A percentile compares a stretch with the other conserved stretches of the same genome.
Evolutionary conservation across 2,888 invertebrate genomes (phyloP).

Genomic region (Tryphoninae sp.): DNA sequence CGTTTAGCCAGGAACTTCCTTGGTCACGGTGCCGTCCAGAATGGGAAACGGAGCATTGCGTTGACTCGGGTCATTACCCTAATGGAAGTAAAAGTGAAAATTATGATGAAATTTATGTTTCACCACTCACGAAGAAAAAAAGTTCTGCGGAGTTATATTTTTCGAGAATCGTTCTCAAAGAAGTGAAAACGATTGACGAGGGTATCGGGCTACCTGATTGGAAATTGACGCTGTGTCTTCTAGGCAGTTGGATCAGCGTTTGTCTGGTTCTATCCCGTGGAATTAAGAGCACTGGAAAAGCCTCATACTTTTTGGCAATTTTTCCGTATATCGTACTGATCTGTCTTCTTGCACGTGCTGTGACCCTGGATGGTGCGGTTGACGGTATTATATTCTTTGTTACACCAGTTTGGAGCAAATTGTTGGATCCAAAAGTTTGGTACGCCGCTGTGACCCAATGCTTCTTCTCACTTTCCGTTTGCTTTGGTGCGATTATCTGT

Average conservation of each 20-base stretch:
- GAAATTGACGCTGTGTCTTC: slow-evolving; percentile 82
- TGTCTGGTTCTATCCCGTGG: slow-evolving; percentile 83
- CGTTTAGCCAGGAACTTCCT: slow-evolving; percentile 80
- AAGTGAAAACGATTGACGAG: slow-evolving; percentile 81
- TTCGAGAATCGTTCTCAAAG: slow-evolving; percentile 82
- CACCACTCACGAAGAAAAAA: slow-evolving; percentile 61
- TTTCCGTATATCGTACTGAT: slow-evolving; percentile 86
- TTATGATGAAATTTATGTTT: slow-evolving; percentile 10
- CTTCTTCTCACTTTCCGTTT: slow-evolving; percentile 85
- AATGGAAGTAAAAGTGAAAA: slow-evolving; percentile 34
- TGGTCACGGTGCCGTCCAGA: slow-evolving; percentile 80
- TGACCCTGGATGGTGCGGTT: slow-evolving; percentile 84
- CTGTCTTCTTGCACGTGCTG: slow-evolving; percentile 84
- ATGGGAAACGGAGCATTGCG: slow-evolving; percentile 74
- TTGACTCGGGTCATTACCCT: slow-evolving; percentile 66
- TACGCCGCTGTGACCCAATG: slow-evolving; percentile 85
- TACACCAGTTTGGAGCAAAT: slow-evolving; percentile 85
- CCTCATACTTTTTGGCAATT: slow-evolving; percentile 87
- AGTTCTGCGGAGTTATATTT: slow-evolving; percentile 76
- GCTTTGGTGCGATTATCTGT: slow-evolving; percentile 85
- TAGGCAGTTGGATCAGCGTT: slow-evolving; percentile 83
- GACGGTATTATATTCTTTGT: slow-evolving; percentile 86
- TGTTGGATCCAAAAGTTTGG: slow-evolving; percentile 85
- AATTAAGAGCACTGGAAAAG: slow-evolving; percentile 85
- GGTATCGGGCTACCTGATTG: slow-evolving; percentile 84